phyloP scores from a whole-genome alignment of 2,113 vertebrate species.

The Pterocles burchelli region DNA sequence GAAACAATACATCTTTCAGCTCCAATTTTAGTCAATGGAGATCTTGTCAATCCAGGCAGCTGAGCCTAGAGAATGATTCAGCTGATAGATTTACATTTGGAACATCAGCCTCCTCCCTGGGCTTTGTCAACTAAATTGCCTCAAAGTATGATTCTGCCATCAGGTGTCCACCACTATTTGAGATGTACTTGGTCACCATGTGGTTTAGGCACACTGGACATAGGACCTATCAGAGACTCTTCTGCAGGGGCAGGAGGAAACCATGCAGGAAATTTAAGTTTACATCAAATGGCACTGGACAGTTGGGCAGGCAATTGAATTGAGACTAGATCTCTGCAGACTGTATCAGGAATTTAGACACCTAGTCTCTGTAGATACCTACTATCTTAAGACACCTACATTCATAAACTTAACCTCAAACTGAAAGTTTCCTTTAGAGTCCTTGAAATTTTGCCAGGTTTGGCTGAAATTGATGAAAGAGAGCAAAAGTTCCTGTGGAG shows the following conservation, averaged over 20 bases:
- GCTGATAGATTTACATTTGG: not conserved
- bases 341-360: not conserved
- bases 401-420: not conserved
- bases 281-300: not conserved
- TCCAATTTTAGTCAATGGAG: not conserved
- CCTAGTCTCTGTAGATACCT: not conserved
- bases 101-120: not conserved
- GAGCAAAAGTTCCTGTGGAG: not conserved
- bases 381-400: not conserved
- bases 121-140: not conserved
- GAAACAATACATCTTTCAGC: not conserved
- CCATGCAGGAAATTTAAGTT: not conserved
- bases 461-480: not conserved
- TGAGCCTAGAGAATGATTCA: not conserved
- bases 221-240: not conserved
- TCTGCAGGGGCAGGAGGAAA: not conserved
- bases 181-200: not conserved
- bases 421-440: not conserved
- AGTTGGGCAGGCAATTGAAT: not conserved
- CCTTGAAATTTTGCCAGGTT: not conserved
- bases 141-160: not conserved
- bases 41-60: not conserved
- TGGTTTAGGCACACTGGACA: not conserved
- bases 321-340: not conserved
- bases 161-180: not conserved